Evolutionary conservation across 1,140 invertebrate genomes (phyloP).

Genomic region (Solenopsis fugax): DNA sequence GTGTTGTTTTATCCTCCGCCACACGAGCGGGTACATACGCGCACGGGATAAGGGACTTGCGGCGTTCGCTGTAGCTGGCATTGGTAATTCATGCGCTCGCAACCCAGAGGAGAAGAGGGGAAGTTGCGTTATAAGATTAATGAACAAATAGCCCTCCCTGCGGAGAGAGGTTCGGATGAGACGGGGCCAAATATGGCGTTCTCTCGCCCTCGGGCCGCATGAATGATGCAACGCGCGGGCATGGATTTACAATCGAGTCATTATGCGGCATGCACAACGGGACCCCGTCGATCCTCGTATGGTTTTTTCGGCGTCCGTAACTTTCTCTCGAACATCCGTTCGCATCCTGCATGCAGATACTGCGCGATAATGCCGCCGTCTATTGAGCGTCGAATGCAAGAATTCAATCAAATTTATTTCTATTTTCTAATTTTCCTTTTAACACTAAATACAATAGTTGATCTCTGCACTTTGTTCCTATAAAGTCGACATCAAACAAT

Average conservation of each 20-base stretch:
- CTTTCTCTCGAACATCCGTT: constrained; percentile 44
- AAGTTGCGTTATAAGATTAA: constrained; percentile 83
- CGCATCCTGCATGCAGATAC: background rate
- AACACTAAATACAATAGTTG: background rate
- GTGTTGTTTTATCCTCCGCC: constrained; percentile 29
- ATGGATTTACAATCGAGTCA: constrained; percentile 82
- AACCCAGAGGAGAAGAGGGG: constrained; percentile 47
- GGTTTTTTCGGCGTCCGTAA: constrained; percentile 42
- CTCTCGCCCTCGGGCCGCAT: constrained; percentile 78
- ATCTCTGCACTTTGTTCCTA: background rate
- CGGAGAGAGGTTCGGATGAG: constrained; percentile 72
- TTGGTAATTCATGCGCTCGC: constrained; percentile 70
- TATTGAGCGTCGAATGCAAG: background rate
- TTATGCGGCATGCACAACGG: constrained; percentile 81
- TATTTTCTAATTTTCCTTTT: background rate
- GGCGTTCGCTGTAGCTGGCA: constrained; percentile 43
- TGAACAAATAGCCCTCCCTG: constrained; percentile 80
- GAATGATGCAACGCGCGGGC: constrained; percentile 79
- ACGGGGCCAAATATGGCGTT: constrained; percentile 75
- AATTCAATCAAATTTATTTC: constrained; percentile 3
- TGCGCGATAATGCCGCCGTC: background rate
- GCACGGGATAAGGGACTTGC: constrained; percentile 57
- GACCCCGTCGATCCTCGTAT: constrained; percentile 62
- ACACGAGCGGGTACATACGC: constrained; percentile 24
- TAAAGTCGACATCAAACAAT: background rate